Evolutionary conservation across 2,888 invertebrate species (phyloP).

Genomic region (Cheilosia urbana): DNA sequence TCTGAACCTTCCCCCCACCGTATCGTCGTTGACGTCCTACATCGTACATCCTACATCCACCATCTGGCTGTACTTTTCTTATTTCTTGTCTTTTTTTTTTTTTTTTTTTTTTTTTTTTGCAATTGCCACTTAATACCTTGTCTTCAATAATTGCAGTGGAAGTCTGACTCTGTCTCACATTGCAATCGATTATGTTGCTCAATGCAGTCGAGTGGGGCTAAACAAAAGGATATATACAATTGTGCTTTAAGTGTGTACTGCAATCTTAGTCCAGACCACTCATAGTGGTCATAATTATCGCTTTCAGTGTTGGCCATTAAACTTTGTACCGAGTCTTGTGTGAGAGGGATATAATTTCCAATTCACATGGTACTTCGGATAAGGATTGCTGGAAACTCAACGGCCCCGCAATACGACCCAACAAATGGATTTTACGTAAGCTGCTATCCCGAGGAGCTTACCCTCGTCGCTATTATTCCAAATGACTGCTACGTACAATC

Average conservation of each 20-base stretch:
- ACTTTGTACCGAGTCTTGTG: slow-evolving; percentile 17
- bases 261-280: slow-evolving; percentile 24
- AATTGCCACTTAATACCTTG: slow-evolving; percentile 70
- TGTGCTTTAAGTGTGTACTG: slow-evolving; percentile 18
- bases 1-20: not conserved
- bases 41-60: not conserved
- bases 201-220: slow-evolving; percentile 41
- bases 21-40: not conserved
- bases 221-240: slow-evolving; percentile 43
- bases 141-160: slow-evolving; percentile 69
- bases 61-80: not conserved
- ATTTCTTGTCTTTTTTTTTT: not conserved
- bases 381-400: not conserved
- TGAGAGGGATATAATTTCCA: slow-evolving; percentile 54
- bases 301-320: slow-evolving; percentile 65
- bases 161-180: slow-evolving; percentile 37
- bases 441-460: not conserved
- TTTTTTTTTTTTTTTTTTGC: slow-evolving; percentile 9
- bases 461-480: slow-evolving; percentile 11
- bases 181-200: slow-evolving; percentile 62
- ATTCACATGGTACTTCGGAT: slow-evolving; percentile 19
- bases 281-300: slow-evolving; percentile 66
- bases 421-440: slow-evolving; percentile 44
- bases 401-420: slow-evolving; percentile 12
- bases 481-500: slow-evolving; percentile 39